These are phyloP conservation scores for Drosophila borborema DNA, from an alignment of 2,888 invertebrate species.

Conservation along the genomic window DNA sequence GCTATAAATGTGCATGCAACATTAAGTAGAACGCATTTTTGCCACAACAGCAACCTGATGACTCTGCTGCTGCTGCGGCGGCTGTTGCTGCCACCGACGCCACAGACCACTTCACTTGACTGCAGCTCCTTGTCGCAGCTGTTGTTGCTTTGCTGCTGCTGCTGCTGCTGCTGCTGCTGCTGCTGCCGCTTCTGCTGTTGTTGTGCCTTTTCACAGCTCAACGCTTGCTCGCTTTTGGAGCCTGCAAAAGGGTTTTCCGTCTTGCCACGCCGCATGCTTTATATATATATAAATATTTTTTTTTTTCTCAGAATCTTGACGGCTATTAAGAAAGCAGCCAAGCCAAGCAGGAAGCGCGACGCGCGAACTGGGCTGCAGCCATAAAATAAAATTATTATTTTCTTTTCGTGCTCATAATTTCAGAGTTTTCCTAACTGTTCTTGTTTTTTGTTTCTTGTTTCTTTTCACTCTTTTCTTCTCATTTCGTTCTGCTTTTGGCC, in stretches of 20 bases:
- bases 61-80: conserved; percentile 31
- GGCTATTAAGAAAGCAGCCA: conserved; percentile 72
- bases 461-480: background rate
- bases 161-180: conserved; percentile 18
- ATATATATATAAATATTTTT: conserved; percentile 47
- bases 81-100: conserved; percentile 41
- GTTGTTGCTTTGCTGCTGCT: conserved; percentile 32
- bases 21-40: conserved; percentile 79
- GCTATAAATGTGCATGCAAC: conserved; percentile 80
- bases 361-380: conserved; percentile 20
- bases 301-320: conserved; percentile 78
- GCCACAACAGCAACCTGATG: conserved; percentile 45
- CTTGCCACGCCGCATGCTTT: conserved; percentile 52
- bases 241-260: conserved; percentile 58
- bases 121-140: conserved; percentile 18
- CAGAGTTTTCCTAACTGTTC: conserved; percentile 52
- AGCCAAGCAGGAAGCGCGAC: conserved; percentile 26
- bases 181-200: conserved; percentile 39
- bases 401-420: conserved; percentile 78
- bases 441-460: conserved; percentile 6
- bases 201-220: conserved; percentile 72
- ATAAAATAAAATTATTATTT: conserved; percentile 78
- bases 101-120: conserved; percentile 11
- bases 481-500: conserved; percentile 45
- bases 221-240: conserved; percentile 72